phyloP scores from a whole-genome alignment of 2,797 vertebrate genomes.

The Rhinella marina region DNA sequence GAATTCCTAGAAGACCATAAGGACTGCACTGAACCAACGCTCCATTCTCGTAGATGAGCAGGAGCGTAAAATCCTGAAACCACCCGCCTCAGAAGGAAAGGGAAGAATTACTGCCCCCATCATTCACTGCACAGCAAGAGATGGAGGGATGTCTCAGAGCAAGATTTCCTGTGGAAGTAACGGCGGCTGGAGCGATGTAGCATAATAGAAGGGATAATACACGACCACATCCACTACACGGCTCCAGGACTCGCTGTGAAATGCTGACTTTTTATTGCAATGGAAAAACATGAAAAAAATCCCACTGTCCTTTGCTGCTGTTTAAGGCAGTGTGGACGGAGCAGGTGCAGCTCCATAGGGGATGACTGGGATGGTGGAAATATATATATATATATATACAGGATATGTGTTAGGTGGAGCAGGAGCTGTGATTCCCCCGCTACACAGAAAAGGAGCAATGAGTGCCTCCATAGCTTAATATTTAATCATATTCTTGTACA shows the following conservation, averaged over 20 bases:
- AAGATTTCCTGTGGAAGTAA: background rate
- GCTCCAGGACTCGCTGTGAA: too few species aligned
- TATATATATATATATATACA: too few species aligned
- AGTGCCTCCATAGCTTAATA: too few species aligned
- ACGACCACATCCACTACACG: background rate
- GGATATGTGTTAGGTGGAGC: too few species aligned
- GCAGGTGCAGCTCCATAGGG: too few species aligned
- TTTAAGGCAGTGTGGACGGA: too few species aligned
- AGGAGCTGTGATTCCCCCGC: too few species aligned
- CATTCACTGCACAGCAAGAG: background rate
- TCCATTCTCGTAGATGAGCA: slow-evolving; percentile 21
- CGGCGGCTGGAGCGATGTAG: background rate
- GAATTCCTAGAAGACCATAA: background rate
- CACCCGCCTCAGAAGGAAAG: background rate
- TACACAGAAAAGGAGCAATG: too few species aligned
- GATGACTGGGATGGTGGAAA: too few species aligned
- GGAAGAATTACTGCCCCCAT: background rate
- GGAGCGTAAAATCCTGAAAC: background rate
- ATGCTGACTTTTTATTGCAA: background rate
- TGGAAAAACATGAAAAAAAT: too few species aligned
- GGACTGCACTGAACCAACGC: background rate
- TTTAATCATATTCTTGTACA: background rate
- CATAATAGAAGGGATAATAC: background rate
- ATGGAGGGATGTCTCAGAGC: background rate
- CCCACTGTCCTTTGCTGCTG: too few species aligned